Percentiles rank a stretch among this genome's conserved stretches.
phyloP scores from a whole-genome alignment of 2,113 vertebrate genomes.

The Toxotes jaculatrix region DNA sequence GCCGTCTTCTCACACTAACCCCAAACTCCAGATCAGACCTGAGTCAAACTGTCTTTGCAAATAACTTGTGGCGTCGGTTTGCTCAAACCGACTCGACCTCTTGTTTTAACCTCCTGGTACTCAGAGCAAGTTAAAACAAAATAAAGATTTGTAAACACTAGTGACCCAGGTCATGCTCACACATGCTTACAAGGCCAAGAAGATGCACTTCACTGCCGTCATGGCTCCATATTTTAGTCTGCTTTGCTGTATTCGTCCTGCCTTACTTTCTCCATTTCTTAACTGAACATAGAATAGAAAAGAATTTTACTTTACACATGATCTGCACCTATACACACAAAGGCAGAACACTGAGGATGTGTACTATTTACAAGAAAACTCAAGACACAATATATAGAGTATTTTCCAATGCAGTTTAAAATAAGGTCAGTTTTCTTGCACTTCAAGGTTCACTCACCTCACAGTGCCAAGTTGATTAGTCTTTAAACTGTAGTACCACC shows the following conservation, averaged over 20 bases:
- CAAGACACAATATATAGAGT: background rate
- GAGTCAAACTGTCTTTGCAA: constrained; percentile 36
- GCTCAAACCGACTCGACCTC: background rate
- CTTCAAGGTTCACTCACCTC: constrained; percentile 30
- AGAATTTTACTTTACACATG: constrained; percentile 1
- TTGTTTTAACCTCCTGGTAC: constrained; percentile 26
- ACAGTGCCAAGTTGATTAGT: constrained; percentile 17
- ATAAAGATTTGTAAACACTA: constrained; percentile 20
- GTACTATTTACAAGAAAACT: background rate
- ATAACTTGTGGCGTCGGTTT: background rate
- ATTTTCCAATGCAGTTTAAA: background rate
- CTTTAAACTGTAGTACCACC: constrained; percentile 23
- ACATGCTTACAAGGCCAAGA: constrained; percentile 11
- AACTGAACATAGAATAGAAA: constrained; percentile 9
- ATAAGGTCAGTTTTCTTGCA: constrained; percentile 12
- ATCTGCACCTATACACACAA: constrained; percentile 15
- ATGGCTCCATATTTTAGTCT: constrained; percentile 24
- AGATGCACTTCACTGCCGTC: constrained; percentile 27
- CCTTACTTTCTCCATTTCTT: constrained; percentile 27
- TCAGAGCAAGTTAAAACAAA: constrained; percentile 32
- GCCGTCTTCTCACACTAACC: constrained; percentile 64
- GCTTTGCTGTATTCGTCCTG: constrained; percentile 29
- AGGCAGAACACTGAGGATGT: background rate
- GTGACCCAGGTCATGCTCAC: constrained; percentile 45
- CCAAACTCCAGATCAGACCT: constrained; percentile 49